Conservation (phyloP, 2,888 invertebrate species). For the Eustalomyia histrio region DNA sequence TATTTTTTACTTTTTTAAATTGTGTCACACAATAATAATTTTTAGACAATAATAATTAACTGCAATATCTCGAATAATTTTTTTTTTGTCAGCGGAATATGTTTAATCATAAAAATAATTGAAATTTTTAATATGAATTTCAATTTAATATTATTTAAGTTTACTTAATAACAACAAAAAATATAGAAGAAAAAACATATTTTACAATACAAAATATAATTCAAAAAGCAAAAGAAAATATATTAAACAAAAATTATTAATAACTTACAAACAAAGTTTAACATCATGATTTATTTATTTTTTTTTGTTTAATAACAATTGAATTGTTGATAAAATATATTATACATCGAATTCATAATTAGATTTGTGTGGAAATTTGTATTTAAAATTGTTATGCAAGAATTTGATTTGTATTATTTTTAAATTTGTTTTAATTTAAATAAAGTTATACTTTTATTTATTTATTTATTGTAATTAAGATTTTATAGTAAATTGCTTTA, state of each 20-base stretch:
- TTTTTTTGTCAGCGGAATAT: constrained; percentile 30
- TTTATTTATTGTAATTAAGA: constrained; percentile 3
- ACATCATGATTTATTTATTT: constrained; percentile 20
- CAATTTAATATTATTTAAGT: constrained; percentile 42
- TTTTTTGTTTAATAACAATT: constrained; percentile 55
- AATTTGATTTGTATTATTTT: constrained; percentile 3
- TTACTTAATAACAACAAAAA: constrained; percentile 55
- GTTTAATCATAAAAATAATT: constrained; percentile 27
- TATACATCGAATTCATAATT: constrained; percentile 24
- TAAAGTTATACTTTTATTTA: constrained; percentile 48
- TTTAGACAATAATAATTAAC: constrained; percentile 53
- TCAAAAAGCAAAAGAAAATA: constrained; percentile 13
- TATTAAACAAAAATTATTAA: constrained; percentile 22
- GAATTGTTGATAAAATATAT: constrained; percentile 48
- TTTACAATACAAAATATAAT: constrained; percentile 38
- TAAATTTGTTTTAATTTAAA: constrained; percentile 17
- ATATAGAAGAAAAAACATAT: constrained; percentile 50
- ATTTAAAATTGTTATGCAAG: constrained; percentile 25
- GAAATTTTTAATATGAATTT: constrained; percentile 44
- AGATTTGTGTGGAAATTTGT: constrained; percentile 32
- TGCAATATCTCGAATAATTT: constrained; percentile 53
- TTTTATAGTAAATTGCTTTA: constrained; percentile 25
- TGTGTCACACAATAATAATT: constrained; percentile 51
- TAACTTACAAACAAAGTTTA: constrained; percentile 55
- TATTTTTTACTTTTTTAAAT: constrained; percentile 39